These are phyloP conservation scores for Microcebus jonahi DNA, from an alignment of 2,113 vertebrate genomes.

Conservation along the genomic window DNA sequence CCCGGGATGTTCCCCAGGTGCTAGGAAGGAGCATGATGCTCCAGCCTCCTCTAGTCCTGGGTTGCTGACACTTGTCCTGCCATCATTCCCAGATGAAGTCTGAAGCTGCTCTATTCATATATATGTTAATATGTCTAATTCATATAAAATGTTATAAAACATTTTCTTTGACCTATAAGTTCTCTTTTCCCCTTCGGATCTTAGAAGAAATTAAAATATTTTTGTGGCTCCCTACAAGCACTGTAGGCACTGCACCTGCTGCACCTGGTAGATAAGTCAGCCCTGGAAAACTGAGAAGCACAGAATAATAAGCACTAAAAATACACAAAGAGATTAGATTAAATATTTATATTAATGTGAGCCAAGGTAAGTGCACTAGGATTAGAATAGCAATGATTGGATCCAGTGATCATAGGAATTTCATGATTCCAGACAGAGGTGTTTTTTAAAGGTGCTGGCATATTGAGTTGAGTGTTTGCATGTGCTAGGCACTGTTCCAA, in stretches of 20 bases:
- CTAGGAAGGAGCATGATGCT: neutral
- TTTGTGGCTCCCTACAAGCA: neutral
- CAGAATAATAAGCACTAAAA: slow-evolving; percentile 62
- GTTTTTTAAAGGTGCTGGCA: neutral
- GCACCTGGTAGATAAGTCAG: neutral
- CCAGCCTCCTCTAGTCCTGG: neutral
- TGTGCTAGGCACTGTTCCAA: neutral
- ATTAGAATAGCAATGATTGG: neutral
- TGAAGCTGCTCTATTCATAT: neutral
- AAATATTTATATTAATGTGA: slow-evolving; percentile 65
- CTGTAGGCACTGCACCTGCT: neutral
- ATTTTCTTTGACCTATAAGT: neutral
- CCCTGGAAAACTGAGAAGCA: slow-evolving; percentile 12
- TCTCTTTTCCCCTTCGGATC: neutral
- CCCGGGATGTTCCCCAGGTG: neutral
- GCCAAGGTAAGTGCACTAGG: neutral
- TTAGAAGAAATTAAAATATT: neutral
- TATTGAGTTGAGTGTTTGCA: neutral
- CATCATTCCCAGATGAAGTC: neutral
- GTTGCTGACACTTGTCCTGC: neutral
- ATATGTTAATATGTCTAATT: too few species aligned
- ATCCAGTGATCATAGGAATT: neutral
- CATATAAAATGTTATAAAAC: neutral
- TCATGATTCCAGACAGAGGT: neutral
- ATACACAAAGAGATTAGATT: slow-evolving; percentile 61